Base-by-base conservation (phyloP, 53 echinoderm and acorn worm species). In the Luidia sarsii region DNA sequence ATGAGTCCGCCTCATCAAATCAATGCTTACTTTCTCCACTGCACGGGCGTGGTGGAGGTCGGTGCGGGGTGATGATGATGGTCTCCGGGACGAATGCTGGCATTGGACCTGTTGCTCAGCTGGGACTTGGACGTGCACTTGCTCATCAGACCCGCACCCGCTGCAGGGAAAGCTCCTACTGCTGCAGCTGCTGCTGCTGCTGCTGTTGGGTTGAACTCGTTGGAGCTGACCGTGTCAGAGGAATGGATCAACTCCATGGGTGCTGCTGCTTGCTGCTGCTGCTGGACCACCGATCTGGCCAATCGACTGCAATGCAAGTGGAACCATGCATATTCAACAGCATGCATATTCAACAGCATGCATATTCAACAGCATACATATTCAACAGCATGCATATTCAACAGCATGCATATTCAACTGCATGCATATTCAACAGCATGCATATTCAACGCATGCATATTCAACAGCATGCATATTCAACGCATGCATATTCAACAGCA, bases 21-120 rank as follows among this genome's bases (percentile, higher is more conserved):
- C n/a, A n/a, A n/a, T 39, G 54, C 90, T 83, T 64, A 93, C 93
- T 89, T 93, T 84, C 70, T 93, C 87, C 85, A 90, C 27, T 83
- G 87, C 22, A 83, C 75, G 15, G 93, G 89, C 41, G 87, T 72
- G 16, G 94, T 64, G 7, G 90, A 82, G 41, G 54, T 52, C 10
- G 52, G 62, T 22, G 11, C 11, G 60, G 77, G 14, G 16, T 18
- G 7, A 24, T 34, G 21, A 22, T 57, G 3, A 52, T 24, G 52
- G 45, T 86, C 19, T 41, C 54, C 39, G 37, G 81, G 71, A 21
- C 60, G 61, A 18, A 87, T 54, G 57, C 87, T 87, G 18, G 70
- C 69, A 20, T 24, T 80, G 18, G 87, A 87, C 27, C 31, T 62
- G 50, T 81, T 81, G 38, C 77, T 71, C 38, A 84, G 65, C 32